Evolutionary conservation across 1,140 invertebrate species (phyloP).

Genomic region (Diplogasteroides magnus): DNA sequence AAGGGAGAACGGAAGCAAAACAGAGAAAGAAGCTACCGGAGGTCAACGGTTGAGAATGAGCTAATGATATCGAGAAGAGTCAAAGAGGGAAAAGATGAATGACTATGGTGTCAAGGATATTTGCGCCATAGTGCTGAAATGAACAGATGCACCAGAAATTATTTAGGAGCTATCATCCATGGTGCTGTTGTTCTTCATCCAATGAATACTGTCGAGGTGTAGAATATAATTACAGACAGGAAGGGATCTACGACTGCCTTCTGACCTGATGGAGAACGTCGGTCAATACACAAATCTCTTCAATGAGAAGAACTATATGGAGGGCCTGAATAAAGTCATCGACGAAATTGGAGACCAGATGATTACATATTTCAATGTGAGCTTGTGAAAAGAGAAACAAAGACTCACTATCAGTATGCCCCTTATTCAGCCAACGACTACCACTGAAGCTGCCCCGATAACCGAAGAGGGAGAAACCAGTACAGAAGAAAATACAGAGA

Average conservation of each 20-base stretch:
- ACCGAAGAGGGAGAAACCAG: neutral
- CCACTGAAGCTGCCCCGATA: neutral
- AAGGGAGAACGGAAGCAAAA: too few species aligned
- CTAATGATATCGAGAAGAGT: too few species aligned
- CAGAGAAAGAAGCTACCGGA: too few species aligned
- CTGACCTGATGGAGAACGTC: slow-evolving; percentile 6
- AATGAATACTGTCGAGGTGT: too few species aligned
- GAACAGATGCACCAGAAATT: too few species aligned
- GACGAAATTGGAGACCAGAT: slow-evolving; percentile 20
- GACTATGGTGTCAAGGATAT: too few species aligned
- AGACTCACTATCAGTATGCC: neutral
- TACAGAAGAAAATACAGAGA: neutral
- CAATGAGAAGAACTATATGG: slow-evolving; percentile 20
- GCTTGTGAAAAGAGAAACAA: neutral
- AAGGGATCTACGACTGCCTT: slow-evolving; percentile 10
- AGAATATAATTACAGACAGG: slow-evolving; percentile 18
- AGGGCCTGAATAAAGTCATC: slow-evolving; percentile 19
- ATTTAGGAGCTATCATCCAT: too few species aligned
- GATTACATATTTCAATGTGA: slow-evolving; percentile 1
- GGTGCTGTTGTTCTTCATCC: too few species aligned
- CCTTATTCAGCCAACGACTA: neutral
- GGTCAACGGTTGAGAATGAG: too few species aligned
- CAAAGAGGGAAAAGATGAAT: too few species aligned
- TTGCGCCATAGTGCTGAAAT: too few species aligned
- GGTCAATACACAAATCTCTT: slow-evolving; percentile 22